Conservation (phyloP, 2,113 vertebrate genomes). For the Myiozetetes cayanensis region DNA sequence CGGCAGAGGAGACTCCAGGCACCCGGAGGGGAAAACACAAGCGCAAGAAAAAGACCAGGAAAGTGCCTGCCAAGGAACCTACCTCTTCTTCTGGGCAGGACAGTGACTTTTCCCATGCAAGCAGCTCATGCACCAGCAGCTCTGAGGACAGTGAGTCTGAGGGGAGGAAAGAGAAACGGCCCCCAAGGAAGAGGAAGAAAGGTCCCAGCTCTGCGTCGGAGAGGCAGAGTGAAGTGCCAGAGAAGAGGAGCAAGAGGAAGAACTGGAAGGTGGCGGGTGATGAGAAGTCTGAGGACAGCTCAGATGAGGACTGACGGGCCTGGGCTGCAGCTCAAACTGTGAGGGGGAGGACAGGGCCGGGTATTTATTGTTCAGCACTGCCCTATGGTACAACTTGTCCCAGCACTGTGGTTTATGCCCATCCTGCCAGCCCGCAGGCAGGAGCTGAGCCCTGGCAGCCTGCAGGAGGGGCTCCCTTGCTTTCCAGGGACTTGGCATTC, state of each 20-base stretch:
- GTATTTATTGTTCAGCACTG: neutral
- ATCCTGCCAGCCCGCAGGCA: neutral
- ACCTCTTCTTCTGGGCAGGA: slow-evolving; percentile 69
- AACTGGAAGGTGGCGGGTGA: slow-evolving; percentile 87
- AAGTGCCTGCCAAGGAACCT: slow-evolving; percentile 70
- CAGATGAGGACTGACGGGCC: slow-evolving; percentile 77
- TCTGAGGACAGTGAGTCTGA: slow-evolving; percentile 70
- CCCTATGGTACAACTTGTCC: neutral
- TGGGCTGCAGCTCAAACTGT: neutral
- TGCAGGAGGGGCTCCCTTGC: neutral
- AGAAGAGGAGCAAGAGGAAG: slow-evolving; percentile 77
- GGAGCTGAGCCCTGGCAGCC: neutral
- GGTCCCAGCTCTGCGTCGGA: neutral
- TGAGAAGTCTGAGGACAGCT: slow-evolving; percentile 85
- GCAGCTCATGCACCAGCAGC: slow-evolving; percentile 72
- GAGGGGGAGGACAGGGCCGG: neutral
- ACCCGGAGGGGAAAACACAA: slow-evolving; percentile 68
- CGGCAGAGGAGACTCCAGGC: slow-evolving; percentile 61
- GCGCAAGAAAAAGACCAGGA: slow-evolving; percentile 74
- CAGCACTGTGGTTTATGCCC: slow-evolving; percentile 20
- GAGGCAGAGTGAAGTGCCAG: slow-evolving; percentile 58
- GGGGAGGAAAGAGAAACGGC: slow-evolving; percentile 69
- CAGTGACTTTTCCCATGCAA: slow-evolving; percentile 67
- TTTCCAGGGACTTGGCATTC: neutral
- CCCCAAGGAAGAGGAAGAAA: slow-evolving; percentile 63